phyloP scores from a whole-genome alignment of 2,888 invertebrate species.

The Hetaerina titia region DNA sequence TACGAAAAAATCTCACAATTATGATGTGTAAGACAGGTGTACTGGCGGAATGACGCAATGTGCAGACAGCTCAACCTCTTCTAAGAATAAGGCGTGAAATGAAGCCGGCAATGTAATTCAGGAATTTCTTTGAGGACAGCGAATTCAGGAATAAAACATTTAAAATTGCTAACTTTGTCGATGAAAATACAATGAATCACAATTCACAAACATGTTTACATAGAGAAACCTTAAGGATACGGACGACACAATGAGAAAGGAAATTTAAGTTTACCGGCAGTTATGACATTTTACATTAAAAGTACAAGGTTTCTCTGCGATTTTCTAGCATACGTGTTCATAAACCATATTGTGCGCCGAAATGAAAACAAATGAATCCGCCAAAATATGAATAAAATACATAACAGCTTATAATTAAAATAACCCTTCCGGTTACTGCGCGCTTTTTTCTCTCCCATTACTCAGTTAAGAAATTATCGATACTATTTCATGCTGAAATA shows the following conservation, averaged over 20 bases:
- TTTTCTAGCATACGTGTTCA: background rate
- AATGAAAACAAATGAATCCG: background rate
- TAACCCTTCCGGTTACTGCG: background rate
- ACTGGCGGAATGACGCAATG: background rate
- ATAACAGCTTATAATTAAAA: background rate
- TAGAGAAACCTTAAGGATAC: background rate
- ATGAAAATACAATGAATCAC: background rate
- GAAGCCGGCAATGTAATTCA: background rate
- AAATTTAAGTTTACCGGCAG: too few species aligned
- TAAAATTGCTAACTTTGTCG: background rate
- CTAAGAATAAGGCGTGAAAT: background rate
- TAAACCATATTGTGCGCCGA: constrained; percentile 12
- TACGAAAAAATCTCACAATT: background rate
- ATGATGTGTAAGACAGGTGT: background rate
- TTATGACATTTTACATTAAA: too few species aligned
- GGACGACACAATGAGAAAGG: background rate
- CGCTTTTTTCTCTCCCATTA: background rate
- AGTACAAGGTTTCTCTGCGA: too few species aligned
- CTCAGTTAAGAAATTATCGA: background rate
- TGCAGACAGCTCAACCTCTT: background rate
- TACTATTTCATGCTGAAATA: background rate
- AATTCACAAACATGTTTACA: background rate
- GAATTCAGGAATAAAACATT: background rate
- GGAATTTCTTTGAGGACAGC: too few species aligned
- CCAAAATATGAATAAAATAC: background rate